These are phyloP conservation scores for Mirounga angustirostris DNA, from an alignment of 2,113 vertebrate species.

Conservation along the genomic window DNA sequence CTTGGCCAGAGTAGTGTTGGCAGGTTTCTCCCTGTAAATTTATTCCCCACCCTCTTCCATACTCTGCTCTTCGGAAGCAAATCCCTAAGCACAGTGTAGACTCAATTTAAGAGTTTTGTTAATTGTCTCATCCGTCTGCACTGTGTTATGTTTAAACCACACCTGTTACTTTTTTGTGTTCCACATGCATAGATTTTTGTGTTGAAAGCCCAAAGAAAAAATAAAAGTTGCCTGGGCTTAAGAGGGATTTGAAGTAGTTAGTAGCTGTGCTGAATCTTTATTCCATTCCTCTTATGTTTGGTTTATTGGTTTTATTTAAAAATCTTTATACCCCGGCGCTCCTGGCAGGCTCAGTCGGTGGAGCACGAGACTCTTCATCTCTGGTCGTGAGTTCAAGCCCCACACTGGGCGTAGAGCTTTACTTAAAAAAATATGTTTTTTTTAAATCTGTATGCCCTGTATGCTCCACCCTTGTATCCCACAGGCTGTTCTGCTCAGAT, in stretches of 20 bases:
- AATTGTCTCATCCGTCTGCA: neutral
- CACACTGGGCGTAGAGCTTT: neutral
- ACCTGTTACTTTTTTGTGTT: neutral
- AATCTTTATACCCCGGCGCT: neutral
- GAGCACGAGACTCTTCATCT: neutral
- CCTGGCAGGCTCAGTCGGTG: neutral
- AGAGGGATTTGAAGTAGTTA: neutral
- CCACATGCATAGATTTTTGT: neutral
- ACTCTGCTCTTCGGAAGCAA: neutral
- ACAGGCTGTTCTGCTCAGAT: neutral
- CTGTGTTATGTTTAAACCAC: neutral
- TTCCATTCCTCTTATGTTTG: neutral
- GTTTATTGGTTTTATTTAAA: neutral
- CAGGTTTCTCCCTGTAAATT: neutral
- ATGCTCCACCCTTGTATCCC: accelerated
- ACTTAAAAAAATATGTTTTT: neutral
- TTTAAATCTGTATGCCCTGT: neutral
- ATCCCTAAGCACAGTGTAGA: neutral
- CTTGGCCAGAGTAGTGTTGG: neutral
- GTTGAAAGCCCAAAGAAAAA: constrained; percentile 2
- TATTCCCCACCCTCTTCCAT: neutral
- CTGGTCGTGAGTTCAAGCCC: neutral
- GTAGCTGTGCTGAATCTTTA: neutral
- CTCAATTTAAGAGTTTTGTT: neutral
- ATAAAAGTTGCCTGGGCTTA: neutral